Evolutionary conservation across 35 echinoderm and acorn worm genomes (phyloP).

Genomic region (Ophiothrix spiculata): DNA sequence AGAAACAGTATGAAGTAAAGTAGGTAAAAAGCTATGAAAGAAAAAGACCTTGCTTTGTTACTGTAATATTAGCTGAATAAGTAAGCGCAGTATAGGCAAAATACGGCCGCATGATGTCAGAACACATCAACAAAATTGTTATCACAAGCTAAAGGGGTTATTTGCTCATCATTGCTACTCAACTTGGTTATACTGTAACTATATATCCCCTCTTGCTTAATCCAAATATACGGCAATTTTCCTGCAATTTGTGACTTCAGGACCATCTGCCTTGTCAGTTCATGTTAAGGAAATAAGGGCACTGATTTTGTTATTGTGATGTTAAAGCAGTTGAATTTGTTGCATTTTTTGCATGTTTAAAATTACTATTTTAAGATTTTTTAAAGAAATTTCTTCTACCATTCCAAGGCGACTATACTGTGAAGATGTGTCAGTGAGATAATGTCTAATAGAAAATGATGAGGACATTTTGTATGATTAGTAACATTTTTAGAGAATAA

Average conservation of each 20-base stretch:
- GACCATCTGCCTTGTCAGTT: background rate
- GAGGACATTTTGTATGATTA: too few relatives aligned
- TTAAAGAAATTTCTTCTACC: too few relatives aligned
- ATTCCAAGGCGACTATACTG: too few relatives aligned
- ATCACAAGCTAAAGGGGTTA: constrained; percentile 6
- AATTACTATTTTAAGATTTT: too few relatives aligned
- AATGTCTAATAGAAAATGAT: too few relatives aligned
- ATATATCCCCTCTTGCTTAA: background rate
- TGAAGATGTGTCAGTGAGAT: too few relatives aligned
- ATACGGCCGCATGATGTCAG: background rate
- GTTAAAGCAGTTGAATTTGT: too few relatives aligned
- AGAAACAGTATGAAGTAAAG: background rate
- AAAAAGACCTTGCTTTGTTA: background rate
- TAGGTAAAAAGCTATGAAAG: background rate
- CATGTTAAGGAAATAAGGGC: background rate
- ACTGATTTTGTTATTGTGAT: too few relatives aligned
- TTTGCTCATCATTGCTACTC: background rate
- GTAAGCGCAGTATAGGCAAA: background rate
- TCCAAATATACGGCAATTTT: background rate
- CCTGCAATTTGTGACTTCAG: background rate
- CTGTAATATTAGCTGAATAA: background rate
- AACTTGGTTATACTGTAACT: background rate
- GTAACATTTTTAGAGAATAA: too few relatives aligned
- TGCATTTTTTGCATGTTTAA: too few relatives aligned
- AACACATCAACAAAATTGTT: background rate